These are phyloP conservation scores for Aphrocallistes beatrix DNA, from an alignment of 37 sponge, comb jelly and placozoan genomes.

Conservation along the genomic window DNA sequence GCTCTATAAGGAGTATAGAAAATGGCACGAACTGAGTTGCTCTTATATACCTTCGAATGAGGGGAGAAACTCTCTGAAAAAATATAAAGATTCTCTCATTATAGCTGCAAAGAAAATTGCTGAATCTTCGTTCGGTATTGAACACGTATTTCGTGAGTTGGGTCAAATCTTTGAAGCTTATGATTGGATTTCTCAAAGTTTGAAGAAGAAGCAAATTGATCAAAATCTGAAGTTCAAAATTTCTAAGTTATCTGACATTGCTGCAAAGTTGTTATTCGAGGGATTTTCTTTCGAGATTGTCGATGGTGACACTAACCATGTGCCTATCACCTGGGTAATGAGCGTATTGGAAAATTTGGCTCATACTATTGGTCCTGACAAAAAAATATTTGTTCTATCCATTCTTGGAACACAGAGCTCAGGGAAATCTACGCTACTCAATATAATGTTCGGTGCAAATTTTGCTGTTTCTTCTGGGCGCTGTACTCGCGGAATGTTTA, in stretches of 20 bases:
- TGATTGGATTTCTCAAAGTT: background rate
- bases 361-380: background rate
- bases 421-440: constrained; percentile 17
- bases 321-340: background rate
- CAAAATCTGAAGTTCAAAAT: background rate
- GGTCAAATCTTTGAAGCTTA: constrained; percentile 10
- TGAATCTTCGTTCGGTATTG: constrained; percentile 18
- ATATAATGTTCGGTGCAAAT: constrained; percentile 6
- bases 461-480: constrained; percentile 3
- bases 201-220: background rate
- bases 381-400: background rate
- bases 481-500: background rate
- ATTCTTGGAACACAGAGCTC: constrained; percentile 15
- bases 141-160: constrained; percentile 21
- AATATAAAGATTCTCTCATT: background rate
- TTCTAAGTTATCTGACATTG: background rate
- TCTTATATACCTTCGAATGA: background rate
- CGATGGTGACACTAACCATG: background rate
- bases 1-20: background rate
- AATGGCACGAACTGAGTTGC: background rate
- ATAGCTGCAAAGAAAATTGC: background rate
- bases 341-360: background rate
- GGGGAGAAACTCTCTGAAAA: background rate
- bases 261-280: background rate
- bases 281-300: background rate